Evolutionary conservation across 2,888 invertebrate species (phyloP), one percentile per base, ranked within the genome.

Genomic region (Cataglyphis livida): DNA sequence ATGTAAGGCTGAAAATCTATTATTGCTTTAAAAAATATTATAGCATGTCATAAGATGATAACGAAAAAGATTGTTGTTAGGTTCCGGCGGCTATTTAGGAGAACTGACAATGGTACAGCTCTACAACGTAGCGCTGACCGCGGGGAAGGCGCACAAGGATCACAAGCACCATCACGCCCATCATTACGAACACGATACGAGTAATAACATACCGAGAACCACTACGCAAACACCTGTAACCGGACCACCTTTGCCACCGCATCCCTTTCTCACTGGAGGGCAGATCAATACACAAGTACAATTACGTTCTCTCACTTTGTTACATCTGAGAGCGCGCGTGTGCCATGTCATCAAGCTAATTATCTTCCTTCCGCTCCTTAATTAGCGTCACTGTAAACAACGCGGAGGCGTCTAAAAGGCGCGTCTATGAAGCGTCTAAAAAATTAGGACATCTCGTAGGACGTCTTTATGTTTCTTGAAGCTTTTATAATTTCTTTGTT

Each of bases 141-240:
- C 98, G 2, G 98, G 98, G 0, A 98, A 98, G 94, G 98, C 98
- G 0, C 98, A 98, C 95, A 97, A 96, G 87, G 97, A 98, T 92
- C 98, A 98, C 94, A 98, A 98, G 92, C 98, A 98, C 92, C 98
- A 98, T 93, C 98, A 98, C 94, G 98, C 96, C 0, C 97, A 98
- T 93, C 97, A 97, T 91, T 97, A 97, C 92, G 97, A 96, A 91
- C 97, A 97, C 92, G 96, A 97, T 86, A 97, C 97, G 0, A 95
- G 95, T 21, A 95, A 96, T 21, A 94, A 96, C 18, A 96, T 96
- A 12, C 95, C 96, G 3, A 95, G 96, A 10, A 95, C 96, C 0
- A 96, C 96, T 62, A 95, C 95, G 0, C 95, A 95, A 0, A 95
- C 96, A 0, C 96, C 96, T 44, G 95, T 96, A 0, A 95, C 95